Conservation (phyloP, 2,888 invertebrate species). For the Didymodactylos carnosus region DNA sequence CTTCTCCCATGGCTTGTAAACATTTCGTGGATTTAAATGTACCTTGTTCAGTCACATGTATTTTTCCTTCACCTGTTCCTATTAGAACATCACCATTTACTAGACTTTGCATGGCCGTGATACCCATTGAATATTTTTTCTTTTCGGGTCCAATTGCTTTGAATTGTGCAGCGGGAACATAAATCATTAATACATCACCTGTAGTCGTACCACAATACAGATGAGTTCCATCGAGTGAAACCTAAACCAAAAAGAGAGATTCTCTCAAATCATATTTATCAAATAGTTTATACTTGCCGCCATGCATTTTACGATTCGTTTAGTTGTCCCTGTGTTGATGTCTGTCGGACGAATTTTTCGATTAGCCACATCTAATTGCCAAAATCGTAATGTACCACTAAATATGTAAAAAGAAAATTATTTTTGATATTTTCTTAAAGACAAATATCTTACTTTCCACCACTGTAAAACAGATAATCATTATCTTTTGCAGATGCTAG, state of each 20-base stretch:
- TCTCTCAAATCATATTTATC: neutral
- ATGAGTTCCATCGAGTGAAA: slow-evolving; percentile 49
- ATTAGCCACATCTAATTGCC: slow-evolving; percentile 40
- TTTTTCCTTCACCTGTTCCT: slow-evolving; percentile 63
- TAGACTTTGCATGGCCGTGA: slow-evolving; percentile 29
- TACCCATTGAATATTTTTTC: slow-evolving; percentile 27
- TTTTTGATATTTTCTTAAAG: neutral
- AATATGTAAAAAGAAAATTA: slow-evolving; percentile 7
- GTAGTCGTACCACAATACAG: slow-evolving; percentile 66
- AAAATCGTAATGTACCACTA: slow-evolving; percentile 33
- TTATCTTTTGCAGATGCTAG: slow-evolving; percentile 34
- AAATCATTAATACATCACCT: slow-evolving; percentile 46
- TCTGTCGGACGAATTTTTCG: slow-evolving; percentile 51
- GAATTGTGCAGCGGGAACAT: slow-evolving; percentile 24
- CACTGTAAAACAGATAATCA: slow-evolving; percentile 33
- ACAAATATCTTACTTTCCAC: slow-evolving; percentile 31
- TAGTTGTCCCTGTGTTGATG: slow-evolving; percentile 55
- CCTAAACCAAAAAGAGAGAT: slow-evolving; percentile 18
- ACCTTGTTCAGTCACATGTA: slow-evolving; percentile 28
- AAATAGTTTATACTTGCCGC: slow-evolving; percentile 33
- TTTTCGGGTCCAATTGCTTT: slow-evolving; percentile 24
- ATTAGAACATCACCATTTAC: slow-evolving; percentile 39
- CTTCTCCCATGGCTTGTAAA: slow-evolving; percentile 37
- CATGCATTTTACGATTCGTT: slow-evolving; percentile 54
- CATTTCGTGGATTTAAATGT: slow-evolving; percentile 13